Base-by-base conservation (phyloP, 2,888 invertebrate genomes). In the Amphipoea lucens region DNA sequence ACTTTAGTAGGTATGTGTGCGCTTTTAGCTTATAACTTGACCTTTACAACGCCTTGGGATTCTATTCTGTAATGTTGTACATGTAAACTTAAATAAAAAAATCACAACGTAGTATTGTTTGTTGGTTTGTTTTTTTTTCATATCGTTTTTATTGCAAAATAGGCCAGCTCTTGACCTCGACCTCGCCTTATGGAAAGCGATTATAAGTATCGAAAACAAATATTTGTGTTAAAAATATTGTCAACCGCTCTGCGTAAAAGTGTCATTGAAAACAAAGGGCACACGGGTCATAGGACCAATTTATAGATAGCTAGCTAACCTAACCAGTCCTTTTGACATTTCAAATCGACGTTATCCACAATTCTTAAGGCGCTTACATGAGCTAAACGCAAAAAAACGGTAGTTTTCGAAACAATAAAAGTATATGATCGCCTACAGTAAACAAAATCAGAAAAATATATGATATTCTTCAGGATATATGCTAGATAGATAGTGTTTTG, bases 291-390 rank as follows among this genome's bases (percentile, higher is more conserved):
- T 23, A 42, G 29, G 20, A 67, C 11, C n/a, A n/a, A 48, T 57
- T 48, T 76, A n/a, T 48, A 60, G 0, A 23, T 51, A 70, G 4
- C 17, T 7, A 17, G 6, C 40, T 36, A 51, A 78, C 23, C 40
- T 11, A 66, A 45, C n/a, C 20, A 17, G n/a, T 40, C 45, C 40
- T 51, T 48, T 77, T 42, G 6, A 12, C 42, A 78, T 78, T 48
- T 51, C 23, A 76, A 76, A 67, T 51, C 40, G 29, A 42, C 40
- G 7, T 62, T 20, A 78, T 78, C 51, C n/a, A n/a, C n/a, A n/a
- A n/a, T n/a, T n/a, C n/a, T n/a, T n/a, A n/a, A n/a, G n/a, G n/a
- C n/a, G n/a, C n/a, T n/a, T n/a, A n/a, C n/a, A n/a, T n/a, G n/a
- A n/a, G n/a, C n/a, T n/a, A n/a, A n/a, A n/a, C n/a, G n/a, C n/a